Percentiles rank a stretch among this genome's conserved stretches.
Evolutionary conservation across 2,797 vertebrate species (phyloP).

Genomic region (Hirundo rustica): DNA sequence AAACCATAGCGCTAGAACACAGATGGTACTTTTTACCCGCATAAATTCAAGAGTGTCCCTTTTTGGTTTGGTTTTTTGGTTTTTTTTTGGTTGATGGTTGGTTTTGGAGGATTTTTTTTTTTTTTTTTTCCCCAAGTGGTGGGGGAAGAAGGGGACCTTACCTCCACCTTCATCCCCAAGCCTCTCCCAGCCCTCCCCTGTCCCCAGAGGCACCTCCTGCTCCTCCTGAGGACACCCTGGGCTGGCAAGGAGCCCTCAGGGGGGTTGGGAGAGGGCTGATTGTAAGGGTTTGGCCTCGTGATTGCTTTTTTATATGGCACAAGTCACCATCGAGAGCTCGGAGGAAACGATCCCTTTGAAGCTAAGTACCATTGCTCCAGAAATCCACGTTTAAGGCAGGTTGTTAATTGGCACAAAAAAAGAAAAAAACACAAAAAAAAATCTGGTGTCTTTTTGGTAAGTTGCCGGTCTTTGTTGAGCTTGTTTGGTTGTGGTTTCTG

Average conservation of each 20-base stretch:
- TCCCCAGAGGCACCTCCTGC: neutral
- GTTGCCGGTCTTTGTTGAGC: conserved; percentile 28
- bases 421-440: conserved; percentile 68
- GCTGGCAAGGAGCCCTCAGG: neutral
- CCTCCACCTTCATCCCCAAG: neutral
- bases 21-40: conserved; percentile 89
- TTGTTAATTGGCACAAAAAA: conserved; percentile 91
- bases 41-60: conserved; percentile 79
- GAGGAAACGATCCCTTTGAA: conserved; percentile 72
- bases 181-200: conserved; percentile 32
- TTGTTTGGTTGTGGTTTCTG: conserved; percentile 32
- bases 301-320: conserved; percentile 76
- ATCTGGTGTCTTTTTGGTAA: conserved; percentile 69
- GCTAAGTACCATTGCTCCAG: conserved; percentile 78
- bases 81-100: neutral
- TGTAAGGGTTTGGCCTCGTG: conserved; percentile 43
- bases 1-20: conserved; percentile 75
- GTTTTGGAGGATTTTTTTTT: conserved; percentile 14
- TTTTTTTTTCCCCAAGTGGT: neutral
- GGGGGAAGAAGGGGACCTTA: neutral
- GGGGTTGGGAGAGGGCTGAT: neutral
- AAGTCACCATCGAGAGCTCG: conserved; percentile 76
- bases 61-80: neutral
- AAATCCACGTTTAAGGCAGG: conserved; percentile 86
- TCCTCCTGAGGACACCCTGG: neutral